Evolutionary conservation across 2,888 invertebrate genomes (phyloP).

Genomic region (Stegophylla sp.): DNA sequence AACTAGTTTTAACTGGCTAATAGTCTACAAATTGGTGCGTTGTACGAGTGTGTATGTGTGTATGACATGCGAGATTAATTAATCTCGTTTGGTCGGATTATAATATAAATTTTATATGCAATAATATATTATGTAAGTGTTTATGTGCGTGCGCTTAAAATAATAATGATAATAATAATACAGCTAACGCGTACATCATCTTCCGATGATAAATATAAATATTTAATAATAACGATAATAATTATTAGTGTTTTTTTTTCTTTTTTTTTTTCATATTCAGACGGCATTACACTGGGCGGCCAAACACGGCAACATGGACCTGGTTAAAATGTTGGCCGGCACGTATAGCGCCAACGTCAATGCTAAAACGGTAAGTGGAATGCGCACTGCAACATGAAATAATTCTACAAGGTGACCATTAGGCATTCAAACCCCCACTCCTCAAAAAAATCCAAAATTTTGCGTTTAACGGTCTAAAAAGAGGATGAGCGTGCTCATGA

Average conservation of each 20-base stretch:
- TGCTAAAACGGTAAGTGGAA: slow-evolving; percentile 79
- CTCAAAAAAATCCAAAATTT: too few relatives aligned
- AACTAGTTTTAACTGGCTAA: slow-evolving; percentile 42
- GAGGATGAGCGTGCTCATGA: too few relatives aligned
- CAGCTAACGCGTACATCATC: too few relatives aligned
- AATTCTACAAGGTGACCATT: too few relatives aligned
- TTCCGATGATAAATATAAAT: too few relatives aligned
- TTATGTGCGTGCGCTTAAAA: background rate
- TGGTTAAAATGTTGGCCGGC: slow-evolving; percentile 91
- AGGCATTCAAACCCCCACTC: too few relatives aligned
- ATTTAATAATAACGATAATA: slow-evolving; percentile 12
- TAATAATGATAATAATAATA: too few relatives aligned
- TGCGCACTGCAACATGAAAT: too few relatives aligned
- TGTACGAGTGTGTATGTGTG: background rate
- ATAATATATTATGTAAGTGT: too few relatives aligned
- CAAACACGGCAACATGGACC: slow-evolving; percentile 89
- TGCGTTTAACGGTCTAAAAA: too few relatives aligned
- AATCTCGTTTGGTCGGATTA: slow-evolving; percentile 15
- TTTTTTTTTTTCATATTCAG: slow-evolving; percentile 68
- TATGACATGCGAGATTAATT: slow-evolving; percentile 43
- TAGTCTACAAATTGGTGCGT: slow-evolving; percentile 40
- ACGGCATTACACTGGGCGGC: slow-evolving; percentile 97
- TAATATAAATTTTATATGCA: too few relatives aligned
- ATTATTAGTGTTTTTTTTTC: slow-evolving; percentile 28
- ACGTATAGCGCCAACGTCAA: slow-evolving; percentile 83